Base-by-base conservation (phyloP, 2,888 invertebrate species). In the Spilarctia lutea region DNA sequence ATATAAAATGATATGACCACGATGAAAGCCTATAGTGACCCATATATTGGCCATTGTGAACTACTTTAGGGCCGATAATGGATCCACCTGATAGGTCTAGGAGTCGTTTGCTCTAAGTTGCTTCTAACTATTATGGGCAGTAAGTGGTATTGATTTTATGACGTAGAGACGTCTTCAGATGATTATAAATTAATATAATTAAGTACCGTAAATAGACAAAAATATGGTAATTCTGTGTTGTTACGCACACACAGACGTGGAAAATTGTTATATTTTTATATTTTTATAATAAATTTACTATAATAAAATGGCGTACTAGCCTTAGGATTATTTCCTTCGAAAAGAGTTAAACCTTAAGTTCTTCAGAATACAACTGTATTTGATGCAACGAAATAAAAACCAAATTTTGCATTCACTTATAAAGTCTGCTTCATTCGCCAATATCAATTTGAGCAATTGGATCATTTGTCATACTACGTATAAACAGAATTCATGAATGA, bases 1-100 rank as follows among this genome's bases (percentile, higher is more conserved):
- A 79, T 78, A 82, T 83, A 75, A 79, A 85, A 83, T 78, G 73
- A 77, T 81, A 81, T 76, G 80, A 77, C 68, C 39, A 68, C 72
- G 63, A 77, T 81, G 60, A 76, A 77, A 68, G 72, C 65, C 70
- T 78, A 77, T 80, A 78, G 80, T 72, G 76, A 82, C 86, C 83
- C 81, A 81, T 84, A 85, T 84, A 80, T 72, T 73, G 79, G 80
- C 84, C 79, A 83, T 87, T 86, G 82, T 85, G 85, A 85, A 74
- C 85, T 87, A 88, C 88, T 88, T 86, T 80, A 76, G 71, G 71
- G 72, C 42, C 72, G 74, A 71, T 84, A 86, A 85, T 85, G 86
- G 86, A 76, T 78, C 75, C 75, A 84, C 83, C 84, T 84, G 75
- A 79, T 83, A 72, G 76, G 74, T 72, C 69, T 69, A 71, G 72